Evolutionary conservation across 2,113 vertebrate species (phyloP).

Genomic region (Riparia riparia): DNA sequence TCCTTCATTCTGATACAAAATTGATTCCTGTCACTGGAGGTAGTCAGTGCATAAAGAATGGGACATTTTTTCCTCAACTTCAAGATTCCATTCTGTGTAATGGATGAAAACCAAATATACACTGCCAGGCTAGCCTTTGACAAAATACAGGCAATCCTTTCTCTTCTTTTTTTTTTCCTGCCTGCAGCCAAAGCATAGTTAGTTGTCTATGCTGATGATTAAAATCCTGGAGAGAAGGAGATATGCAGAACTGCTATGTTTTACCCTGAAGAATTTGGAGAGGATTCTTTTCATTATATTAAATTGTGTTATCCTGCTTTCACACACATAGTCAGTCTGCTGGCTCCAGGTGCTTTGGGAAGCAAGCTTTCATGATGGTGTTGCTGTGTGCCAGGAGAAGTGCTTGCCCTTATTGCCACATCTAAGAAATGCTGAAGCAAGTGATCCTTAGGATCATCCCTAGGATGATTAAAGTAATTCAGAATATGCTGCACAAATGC

Average conservation of each 20-base stretch:
- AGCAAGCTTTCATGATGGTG: neutral
- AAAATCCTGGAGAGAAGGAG: neutral
- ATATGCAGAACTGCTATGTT: neutral
- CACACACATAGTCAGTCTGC: neutral
- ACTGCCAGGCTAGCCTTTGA: neutral
- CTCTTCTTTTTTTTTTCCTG: neutral
- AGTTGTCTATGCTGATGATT: neutral
- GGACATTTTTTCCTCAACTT: neutral
- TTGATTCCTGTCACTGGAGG: neutral
- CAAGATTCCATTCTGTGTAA: neutral
- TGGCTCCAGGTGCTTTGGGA: neutral
- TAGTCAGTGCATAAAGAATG: neutral
- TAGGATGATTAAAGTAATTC: neutral
- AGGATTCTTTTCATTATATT: neutral
- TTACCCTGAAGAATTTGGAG: constrained; percentile 1
- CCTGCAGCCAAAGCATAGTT: neutral
- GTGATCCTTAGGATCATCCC: neutral
- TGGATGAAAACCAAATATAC: neutral
- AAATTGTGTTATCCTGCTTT: neutral
- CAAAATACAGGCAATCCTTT: constrained; percentile 5
- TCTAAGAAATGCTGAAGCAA: neutral
- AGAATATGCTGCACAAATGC: neutral
- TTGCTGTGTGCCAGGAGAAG: neutral
- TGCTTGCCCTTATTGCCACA: neutral
- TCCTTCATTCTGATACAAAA: neutral